These are phyloP conservation scores for Leptocoma aspasia DNA, from an alignment of 2,113 vertebrate species.

Conservation along the genomic window DNA sequence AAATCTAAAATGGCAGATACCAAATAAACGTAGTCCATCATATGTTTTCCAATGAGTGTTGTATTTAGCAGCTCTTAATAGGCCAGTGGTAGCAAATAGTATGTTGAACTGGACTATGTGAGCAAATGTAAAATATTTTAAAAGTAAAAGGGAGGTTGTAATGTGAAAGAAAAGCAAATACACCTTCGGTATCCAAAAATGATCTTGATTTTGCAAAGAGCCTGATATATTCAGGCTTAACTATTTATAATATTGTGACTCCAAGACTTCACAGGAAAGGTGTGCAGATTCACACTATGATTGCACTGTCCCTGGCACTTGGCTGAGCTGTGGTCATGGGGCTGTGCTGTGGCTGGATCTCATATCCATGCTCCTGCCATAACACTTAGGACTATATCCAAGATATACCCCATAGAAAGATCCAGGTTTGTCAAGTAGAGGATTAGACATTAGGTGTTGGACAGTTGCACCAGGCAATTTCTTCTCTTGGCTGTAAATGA, in stretches of 20 bases:
- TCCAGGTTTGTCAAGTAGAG: neutral
- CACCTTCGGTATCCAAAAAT: neutral
- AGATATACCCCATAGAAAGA: neutral
- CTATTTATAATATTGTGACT: neutral
- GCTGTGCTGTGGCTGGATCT: neutral
- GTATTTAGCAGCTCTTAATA: neutral
- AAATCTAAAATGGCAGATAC: neutral
- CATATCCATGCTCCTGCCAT: neutral
- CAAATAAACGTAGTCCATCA: neutral
- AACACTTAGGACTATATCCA: neutral
- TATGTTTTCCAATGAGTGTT: neutral
- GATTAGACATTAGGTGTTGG: neutral
- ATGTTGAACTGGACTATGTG: neutral
- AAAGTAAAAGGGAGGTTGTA: neutral
- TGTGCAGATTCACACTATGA: neutral
- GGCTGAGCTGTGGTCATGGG: rapidly evolving
- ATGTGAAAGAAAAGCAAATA: neutral
- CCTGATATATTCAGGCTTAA: neutral
- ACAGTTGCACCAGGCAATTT: neutral
- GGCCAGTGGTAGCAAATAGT: neutral
- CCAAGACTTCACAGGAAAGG: neutral
- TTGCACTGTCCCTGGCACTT: neutral
- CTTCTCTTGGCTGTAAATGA: neutral
- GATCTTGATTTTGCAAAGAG: neutral
- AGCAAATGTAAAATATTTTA: neutral